phyloP scores from a whole-genome alignment of 2,797 vertebrate species.

The Florisuga fusca region DNA sequence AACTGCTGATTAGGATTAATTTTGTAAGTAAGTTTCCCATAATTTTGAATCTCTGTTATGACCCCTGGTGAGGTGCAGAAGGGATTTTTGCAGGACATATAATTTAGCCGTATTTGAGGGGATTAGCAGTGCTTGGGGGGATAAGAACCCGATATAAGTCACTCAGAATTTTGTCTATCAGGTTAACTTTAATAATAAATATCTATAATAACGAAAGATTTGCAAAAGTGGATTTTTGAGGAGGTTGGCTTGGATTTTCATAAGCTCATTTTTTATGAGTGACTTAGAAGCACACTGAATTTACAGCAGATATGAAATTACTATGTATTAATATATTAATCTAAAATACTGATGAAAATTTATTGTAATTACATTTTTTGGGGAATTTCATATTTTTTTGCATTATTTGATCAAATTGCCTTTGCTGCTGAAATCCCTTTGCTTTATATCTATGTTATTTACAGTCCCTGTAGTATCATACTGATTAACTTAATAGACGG shows the following conservation, averaged over 20 bases:
- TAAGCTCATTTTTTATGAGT: background rate
- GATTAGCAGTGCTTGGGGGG: slow-evolving; percentile 7
- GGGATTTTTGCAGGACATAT: background rate
- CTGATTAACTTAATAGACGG: slow-evolving; percentile 58
- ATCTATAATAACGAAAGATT: slow-evolving; percentile 17
- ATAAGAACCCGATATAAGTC: slow-evolving; percentile 1
- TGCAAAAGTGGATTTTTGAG: slow-evolving; percentile 11
- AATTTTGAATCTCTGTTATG: background rate
- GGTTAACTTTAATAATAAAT: slow-evolving; percentile 21
- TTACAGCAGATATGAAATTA: background rate
- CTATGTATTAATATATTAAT: background rate
- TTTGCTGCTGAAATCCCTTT: background rate
- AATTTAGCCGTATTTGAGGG: slow-evolving; percentile 2
- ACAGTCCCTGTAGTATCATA: slow-evolving; percentile 5
- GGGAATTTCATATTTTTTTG: background rate
- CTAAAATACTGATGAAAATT: background rate
- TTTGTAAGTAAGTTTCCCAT: slow-evolving; percentile 28
- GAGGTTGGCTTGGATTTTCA: slow-evolving; percentile 6
- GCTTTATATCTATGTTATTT: background rate
- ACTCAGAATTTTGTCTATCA: slow-evolving; percentile 12
- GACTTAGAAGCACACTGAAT: background rate
- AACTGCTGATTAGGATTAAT: slow-evolving; percentile 23
- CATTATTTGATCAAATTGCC: background rate
- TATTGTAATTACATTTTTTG: background rate
- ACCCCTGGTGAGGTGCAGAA: background rate